Evolutionary conservation across 2,113 vertebrate genomes (phyloP).

Genomic region (Holacanthus passer): DNA sequence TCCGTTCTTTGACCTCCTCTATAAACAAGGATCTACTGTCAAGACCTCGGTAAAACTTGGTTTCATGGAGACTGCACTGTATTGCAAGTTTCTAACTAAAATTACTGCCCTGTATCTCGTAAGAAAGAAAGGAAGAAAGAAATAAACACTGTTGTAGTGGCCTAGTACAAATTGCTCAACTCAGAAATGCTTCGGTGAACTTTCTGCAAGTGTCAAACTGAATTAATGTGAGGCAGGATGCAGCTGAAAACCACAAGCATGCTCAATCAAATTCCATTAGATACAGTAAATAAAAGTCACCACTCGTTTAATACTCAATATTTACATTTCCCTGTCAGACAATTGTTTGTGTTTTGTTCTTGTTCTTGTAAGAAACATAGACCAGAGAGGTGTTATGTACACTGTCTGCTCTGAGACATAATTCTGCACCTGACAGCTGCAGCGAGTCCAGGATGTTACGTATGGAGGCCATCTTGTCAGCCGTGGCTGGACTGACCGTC

Average conservation of each 20-base stretch:
- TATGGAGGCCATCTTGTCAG: conserved; percentile 93
- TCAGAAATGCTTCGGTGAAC: neutral
- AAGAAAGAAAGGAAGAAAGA: too few species aligned
- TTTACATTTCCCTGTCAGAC: neutral
- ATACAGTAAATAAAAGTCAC: neutral
- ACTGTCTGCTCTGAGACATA: neutral
- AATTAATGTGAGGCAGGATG: neutral
- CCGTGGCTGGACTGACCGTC: conserved; percentile 90
- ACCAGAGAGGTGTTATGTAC: neutral
- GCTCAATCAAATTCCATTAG: neutral
- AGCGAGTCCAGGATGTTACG: conserved; percentile 91
- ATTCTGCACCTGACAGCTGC: conserved; percentile 89
- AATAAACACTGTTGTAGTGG: conserved; percentile 4
- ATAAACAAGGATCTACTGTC: conserved; percentile 49
- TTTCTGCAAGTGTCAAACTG: neutral
- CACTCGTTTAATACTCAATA: neutral
- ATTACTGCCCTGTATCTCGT: neutral
- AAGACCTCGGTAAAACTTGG: conserved; percentile 21
- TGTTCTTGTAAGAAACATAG: neutral
- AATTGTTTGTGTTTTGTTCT: neutral
- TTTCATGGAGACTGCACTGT: neutral
- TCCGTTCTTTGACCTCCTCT: conserved; percentile 56
- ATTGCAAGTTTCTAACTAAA: conserved; percentile 1
- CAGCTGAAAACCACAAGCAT: neutral
- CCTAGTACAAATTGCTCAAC: neutral